phyloP scores from a whole-genome alignment of 2,113 vertebrate genomes.

The Phodopus roborovskii region DNA sequence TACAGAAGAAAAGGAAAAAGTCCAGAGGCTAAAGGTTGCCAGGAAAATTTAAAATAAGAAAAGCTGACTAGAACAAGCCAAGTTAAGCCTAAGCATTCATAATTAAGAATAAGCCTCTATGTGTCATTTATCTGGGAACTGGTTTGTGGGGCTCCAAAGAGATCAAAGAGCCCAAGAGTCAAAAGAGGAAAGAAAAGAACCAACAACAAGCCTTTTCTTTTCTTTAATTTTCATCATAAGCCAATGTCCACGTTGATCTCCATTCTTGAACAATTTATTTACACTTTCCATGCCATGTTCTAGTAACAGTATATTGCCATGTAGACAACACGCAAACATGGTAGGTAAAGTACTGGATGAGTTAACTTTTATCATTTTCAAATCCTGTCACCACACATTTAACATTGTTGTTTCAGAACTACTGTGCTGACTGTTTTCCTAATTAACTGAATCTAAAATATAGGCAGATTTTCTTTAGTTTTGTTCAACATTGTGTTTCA shows the following conservation, averaged over 20 bases:
- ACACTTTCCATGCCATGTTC: background rate
- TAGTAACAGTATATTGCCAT: background rate
- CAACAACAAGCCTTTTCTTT: background rate
- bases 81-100: too few relatives aligned
- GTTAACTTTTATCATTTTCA: background rate
- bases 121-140: too few relatives aligned
- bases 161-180: too few relatives aligned
- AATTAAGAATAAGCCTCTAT: too few relatives aligned
- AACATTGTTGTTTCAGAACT: background rate
- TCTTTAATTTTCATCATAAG: background rate
- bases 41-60: too few relatives aligned
- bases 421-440: background rate
- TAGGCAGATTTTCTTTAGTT: background rate
- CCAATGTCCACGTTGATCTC: background rate
- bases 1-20: too few relatives aligned
- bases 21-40: too few relatives aligned
- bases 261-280: background rate
- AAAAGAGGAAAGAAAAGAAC: too few relatives aligned
- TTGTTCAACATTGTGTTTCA: background rate
- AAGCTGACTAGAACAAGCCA: too few relatives aligned
- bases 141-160: too few relatives aligned
- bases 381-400: background rate
- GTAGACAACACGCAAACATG: background rate
- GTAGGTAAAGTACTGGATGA: background rate
- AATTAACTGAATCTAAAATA: background rate